These are phyloP conservation scores for Cnemophilus loriae DNA, from an alignment of 2,113 vertebrate genomes.

Conservation along the genomic window DNA sequence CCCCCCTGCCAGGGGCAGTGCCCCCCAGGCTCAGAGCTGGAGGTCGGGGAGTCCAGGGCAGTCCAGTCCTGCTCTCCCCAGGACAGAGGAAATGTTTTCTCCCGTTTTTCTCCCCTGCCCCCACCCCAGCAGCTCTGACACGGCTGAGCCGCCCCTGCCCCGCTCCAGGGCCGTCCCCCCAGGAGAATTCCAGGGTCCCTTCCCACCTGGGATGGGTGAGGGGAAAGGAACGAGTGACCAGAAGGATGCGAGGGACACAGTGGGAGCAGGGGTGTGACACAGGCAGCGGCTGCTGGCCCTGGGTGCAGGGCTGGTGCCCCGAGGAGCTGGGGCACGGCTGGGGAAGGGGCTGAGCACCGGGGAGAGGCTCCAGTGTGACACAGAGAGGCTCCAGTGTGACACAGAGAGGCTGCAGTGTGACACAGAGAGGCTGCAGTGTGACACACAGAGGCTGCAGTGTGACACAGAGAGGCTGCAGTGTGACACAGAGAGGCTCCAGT, in stretches of 20 bases:
- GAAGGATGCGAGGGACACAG: fast-evolving
- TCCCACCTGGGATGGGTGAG: not conserved
- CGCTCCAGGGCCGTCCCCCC: not conserved
- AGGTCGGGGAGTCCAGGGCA: fast-evolving
- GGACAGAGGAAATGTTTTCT: fast-evolving
- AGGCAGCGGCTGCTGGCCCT: not conserved
- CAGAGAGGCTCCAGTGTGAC: too few relatives aligned
- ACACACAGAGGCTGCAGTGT: fast-evolving
- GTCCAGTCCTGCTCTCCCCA: not conserved
- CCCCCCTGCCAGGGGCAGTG: not conserved
- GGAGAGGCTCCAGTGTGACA: fast-evolving
- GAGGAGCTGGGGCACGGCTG: not conserved
- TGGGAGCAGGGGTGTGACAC: not conserved
- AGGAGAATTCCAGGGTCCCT: too few relatives aligned
- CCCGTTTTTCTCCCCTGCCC: fast-evolving
- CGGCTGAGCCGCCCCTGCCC: not conserved
- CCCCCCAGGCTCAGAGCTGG: fast-evolving
- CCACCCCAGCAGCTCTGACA: not conserved
- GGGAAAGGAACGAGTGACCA: fast-evolving
- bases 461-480: too few relatives aligned
- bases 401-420: fast-evolving
- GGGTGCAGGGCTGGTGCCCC: too few relatives aligned
- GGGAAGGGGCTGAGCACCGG: too few relatives aligned
- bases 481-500: not conserved
- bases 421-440: too few relatives aligned